Evolutionary conservation across 1,140 invertebrate genomes (phyloP).

Genomic region (Coelopa frigida): DNA sequence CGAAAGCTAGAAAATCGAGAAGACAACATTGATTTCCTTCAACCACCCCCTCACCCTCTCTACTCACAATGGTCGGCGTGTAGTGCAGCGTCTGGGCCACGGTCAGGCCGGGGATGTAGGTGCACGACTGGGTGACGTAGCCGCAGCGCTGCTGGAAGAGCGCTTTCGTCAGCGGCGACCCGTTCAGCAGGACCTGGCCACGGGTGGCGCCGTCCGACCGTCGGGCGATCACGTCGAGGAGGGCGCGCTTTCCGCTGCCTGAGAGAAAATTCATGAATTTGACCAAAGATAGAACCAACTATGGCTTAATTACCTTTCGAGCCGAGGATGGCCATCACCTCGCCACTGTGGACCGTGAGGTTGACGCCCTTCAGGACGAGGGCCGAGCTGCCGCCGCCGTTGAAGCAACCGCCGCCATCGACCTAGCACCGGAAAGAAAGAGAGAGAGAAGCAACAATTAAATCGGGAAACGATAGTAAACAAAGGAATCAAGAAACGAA

Average conservation of each 20-base stretch:
- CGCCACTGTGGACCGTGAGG: conserved; percentile 79
- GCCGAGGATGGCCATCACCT: conserved; percentile 84
- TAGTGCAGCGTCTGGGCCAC: conserved; percentile 79
- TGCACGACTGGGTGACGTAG: conserved; percentile 75
- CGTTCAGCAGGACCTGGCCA: conserved; percentile 80
- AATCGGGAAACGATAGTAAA: conserved; percentile 9
- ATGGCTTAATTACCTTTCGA: conserved; percentile 64
- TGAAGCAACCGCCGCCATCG: conserved; percentile 70
- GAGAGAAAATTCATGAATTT: conserved; percentile 9
- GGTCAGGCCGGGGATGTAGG: conserved; percentile 74
- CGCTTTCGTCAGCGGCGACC: conserved; percentile 67
- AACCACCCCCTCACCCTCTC: not conserved
- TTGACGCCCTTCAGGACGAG: conserved; percentile 87
- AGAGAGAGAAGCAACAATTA: not conserved
- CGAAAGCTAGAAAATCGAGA: conserved; percentile 49
- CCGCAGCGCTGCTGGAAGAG: conserved; percentile 78
- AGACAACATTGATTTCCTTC: conserved; percentile 1
- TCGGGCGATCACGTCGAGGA: conserved; percentile 85
- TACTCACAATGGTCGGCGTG: conserved; percentile 63
- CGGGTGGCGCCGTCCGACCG: conserved; percentile 62
- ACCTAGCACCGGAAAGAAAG: conserved; percentile 50
- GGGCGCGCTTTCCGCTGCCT: conserved; percentile 83
- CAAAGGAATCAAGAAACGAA: conserved; percentile 17
- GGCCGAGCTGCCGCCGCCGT: conserved; percentile 70
- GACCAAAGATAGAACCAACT: not conserved